Evolutionary conservation across 30 jellyfish, hydroid and myxozoan species (phyloP), one percentile per base, ranked within the genome.

Genomic region (Pelagia noctiluca): DNA sequence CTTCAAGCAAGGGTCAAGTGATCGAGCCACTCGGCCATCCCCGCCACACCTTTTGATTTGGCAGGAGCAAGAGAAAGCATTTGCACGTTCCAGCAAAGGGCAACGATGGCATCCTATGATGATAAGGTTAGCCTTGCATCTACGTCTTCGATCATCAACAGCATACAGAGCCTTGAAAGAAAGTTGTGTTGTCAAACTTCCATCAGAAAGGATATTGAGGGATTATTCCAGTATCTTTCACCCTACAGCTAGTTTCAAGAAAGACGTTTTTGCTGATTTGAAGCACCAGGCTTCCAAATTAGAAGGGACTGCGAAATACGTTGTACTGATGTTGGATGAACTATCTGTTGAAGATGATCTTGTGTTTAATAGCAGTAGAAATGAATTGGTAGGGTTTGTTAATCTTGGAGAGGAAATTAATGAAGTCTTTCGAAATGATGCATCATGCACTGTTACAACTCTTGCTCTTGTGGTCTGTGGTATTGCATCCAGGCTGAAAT

Each of bases 111-210:
- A 70, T 70, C 83, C 70, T 29, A 75, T 75, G 86, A 54, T 75
- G 74, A 76, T 76, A 50, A 60, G 88, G 60, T 76, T 76, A 52
- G 88, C 71, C 46, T 60, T 76, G 60, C 78, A 76, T 76, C 62
- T 76, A 50, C 88, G 32, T 35, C 37, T 76, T 12, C 76, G 77
- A 35, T 76, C 78, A 18, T 78, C 64, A 52, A 26, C 88, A 76
- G 78, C 88, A 19, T 54, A 60, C 64, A 76, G 78, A 52, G 63
- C 88, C 0, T 38, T 76, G 35, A 76, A 60, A 76, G 78, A 76
- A 62, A 60, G 78, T 78, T 54, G 25, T 35, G 79, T 76, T 29
- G 23, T 76, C 33, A 76, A 62, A 62, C 78, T 76, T n/a, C 78
- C 78, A 57, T 57, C 78, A 31, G 87, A 76, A 76, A 60, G 88